Evolutionary conservation across 2,113 vertebrate species (phyloP), one percentile per base, ranked within the genome.

Genomic region (Heloderma charlesbogerti): DNA sequence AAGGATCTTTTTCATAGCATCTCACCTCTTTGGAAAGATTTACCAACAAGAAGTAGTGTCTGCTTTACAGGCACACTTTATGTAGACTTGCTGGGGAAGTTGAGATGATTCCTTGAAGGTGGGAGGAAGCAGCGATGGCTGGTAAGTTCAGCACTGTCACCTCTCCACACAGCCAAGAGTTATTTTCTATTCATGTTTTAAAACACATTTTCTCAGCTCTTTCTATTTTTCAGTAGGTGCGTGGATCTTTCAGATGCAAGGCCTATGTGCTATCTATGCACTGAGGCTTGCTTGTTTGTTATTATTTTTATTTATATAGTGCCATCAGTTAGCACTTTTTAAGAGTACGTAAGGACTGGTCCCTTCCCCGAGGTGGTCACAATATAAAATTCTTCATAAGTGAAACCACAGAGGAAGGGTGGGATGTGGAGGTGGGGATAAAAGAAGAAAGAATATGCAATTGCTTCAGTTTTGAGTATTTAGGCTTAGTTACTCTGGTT

Each of bases 1-100:
- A 89, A 86, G 79, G 91, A 75, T 89, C 88, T 83, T 89, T 91
- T 89, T 86, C 1, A 18, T 86, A 94, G 92, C 81, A 88, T 92
- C 88, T 82, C 5, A 72, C 93, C 89, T 92, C 71, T 93, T 71
- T 93, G 94, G 67, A 75, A 86, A 94, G 90, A 93, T 93, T 95
- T 93, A 94, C 81, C 54, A 63, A 31, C 45, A 37, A 34, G n/a
- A n/a, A n/a, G n/a, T n/a, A n/a, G 18, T 45, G 18, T 63, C 37
- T 77, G 72, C 8, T 66, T 75, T 72, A 86, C 34, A 54, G 43
- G 48, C 7, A 22, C 48, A 1, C 31, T 72, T 51, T 86, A 31
- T 3, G 15, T 54, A 81, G 79, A 29, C 16, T 40, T 63, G 20
- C n/a, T 83, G 54, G n/a, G 6, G 48, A 87, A 75, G 12, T 13